Percentiles rank a stretch among this genome's conserved stretches.
phyloP scores from a whole-genome alignment of 1,140 invertebrate species.

The Nebria ingens region DNA sequence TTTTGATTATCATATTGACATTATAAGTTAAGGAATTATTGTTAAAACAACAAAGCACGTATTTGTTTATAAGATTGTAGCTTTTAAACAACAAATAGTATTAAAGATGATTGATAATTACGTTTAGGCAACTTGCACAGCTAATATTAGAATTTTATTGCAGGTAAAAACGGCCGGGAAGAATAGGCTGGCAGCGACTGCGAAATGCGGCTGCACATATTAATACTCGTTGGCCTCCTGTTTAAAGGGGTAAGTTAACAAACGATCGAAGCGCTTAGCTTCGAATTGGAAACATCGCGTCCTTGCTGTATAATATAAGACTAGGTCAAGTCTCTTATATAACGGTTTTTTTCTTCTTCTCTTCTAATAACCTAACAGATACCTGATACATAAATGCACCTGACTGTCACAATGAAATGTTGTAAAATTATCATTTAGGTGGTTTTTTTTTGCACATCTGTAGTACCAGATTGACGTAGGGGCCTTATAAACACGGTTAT shows the following conservation, averaged over 20 bases:
- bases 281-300: not conserved
- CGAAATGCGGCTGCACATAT: conserved; percentile 37
- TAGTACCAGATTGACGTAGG: too few species aligned
- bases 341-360: not conserved
- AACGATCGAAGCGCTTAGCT: not conserved
- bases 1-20: not conserved
- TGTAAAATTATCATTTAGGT: too few species aligned
- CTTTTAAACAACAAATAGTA: not conserved
- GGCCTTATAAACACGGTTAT: too few species aligned
- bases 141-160: conserved; percentile 11
- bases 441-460: too few species aligned
- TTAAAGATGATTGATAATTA: not conserved
- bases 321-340: too few species aligned
- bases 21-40: not conserved
- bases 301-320: too few species aligned
- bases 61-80: not conserved
- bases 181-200: conserved; percentile 4
- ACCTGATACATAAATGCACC: too few species aligned
- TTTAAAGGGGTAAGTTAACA: conserved; percentile 39
- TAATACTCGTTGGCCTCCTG: conserved; percentile 38
- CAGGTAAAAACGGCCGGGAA: not conserved
- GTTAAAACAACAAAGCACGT: not conserved
- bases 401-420: too few species aligned
- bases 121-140: not conserved
- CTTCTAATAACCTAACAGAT: too few species aligned